phyloP scores from a whole-genome alignment of 1,140 invertebrate genomes.

The Wasmannia auropunctata region DNA sequence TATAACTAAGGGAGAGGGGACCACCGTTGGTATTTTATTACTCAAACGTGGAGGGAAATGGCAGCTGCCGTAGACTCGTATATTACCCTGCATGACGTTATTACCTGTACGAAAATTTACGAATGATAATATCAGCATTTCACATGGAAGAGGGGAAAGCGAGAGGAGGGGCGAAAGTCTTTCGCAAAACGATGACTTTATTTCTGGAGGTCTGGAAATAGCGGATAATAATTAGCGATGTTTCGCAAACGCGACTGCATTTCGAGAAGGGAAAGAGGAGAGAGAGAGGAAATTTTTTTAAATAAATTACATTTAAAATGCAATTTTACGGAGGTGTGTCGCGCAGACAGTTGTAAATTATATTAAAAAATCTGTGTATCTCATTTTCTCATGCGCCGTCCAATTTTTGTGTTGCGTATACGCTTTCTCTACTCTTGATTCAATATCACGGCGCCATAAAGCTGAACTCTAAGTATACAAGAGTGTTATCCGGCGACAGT shows the following conservation, averaged over 20 bases:
- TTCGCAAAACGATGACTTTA: neutral
- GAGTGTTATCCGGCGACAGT: constrained; percentile 4
- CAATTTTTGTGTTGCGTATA: neutral
- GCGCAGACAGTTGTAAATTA: neutral
- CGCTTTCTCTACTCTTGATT: neutral
- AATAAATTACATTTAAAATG: constrained; percentile 7
- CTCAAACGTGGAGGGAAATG: constrained; percentile 41
- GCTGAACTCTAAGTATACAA: constrained; percentile 19
- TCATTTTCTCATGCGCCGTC: neutral
- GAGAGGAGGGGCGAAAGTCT: no score
- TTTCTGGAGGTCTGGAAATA: neutral
- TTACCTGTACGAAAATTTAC: constrained; percentile 55
- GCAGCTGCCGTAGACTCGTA: constrained; percentile 52
- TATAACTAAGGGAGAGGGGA: constrained; percentile 64
- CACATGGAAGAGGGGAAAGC: neutral
- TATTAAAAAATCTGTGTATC: neutral
- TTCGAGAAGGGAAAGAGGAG: no score
- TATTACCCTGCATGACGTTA: constrained; percentile 51
- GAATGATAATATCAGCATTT: constrained; percentile 49
- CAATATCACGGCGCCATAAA: neutral
- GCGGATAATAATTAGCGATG: neutral
- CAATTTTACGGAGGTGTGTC: neutral
- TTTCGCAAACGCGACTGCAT: neutral
- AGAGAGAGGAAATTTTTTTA: neutral
- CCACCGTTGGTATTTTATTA: constrained; percentile 59